These are phyloP conservation scores for Trematomus loennbergii DNA, from an alignment of 2,113 vertebrate genomes.

Conservation along the genomic window DNA sequence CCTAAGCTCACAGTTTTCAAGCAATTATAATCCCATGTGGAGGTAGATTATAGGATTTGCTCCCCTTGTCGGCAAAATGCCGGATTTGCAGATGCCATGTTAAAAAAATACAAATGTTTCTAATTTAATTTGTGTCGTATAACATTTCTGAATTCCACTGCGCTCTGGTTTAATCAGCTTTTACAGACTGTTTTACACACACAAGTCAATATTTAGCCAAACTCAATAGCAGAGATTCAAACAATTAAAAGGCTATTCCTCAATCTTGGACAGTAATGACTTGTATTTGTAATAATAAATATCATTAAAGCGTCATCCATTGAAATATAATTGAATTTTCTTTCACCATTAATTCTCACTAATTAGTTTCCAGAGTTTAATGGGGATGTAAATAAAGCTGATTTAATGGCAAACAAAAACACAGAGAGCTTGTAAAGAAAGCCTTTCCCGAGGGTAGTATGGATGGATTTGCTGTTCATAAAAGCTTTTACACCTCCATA, in stretches of 20 bases:
- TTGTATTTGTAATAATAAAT: constrained; percentile 24
- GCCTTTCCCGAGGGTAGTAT: constrained; percentile 30
- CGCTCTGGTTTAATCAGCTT: background rate
- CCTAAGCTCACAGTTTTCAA: constrained; percentile 65
- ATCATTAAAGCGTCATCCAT: constrained; percentile 71
- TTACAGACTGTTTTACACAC: constrained; percentile 10
- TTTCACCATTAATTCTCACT: constrained; percentile 76
- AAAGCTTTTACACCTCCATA: constrained; percentile 29
- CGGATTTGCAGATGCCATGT: constrained; percentile 34
- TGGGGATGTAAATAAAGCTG: constrained; percentile 76
- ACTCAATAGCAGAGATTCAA: background rate
- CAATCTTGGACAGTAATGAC: constrained; percentile 6
- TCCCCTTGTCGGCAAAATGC: constrained; percentile 45
- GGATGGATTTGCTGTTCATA: constrained; percentile 29
- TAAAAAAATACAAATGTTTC: constrained; percentile 38
- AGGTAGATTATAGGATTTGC: constrained; percentile 62
- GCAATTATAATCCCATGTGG: constrained; percentile 70
- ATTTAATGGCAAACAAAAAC: constrained; percentile 69
- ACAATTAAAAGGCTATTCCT: constrained; percentile 23
- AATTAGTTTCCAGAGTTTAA: constrained; percentile 81
- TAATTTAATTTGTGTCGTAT: constrained; percentile 51
- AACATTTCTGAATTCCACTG: constrained; percentile 29
- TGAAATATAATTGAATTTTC: constrained; percentile 80
- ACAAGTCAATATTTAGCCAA: constrained; percentile 15
- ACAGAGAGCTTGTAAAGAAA: constrained; percentile 16